Evolutionary conservation across 1,140 invertebrate species (phyloP), one percentile per base, ranked within the genome.

Genomic region (Orius insidiosus): DNA sequence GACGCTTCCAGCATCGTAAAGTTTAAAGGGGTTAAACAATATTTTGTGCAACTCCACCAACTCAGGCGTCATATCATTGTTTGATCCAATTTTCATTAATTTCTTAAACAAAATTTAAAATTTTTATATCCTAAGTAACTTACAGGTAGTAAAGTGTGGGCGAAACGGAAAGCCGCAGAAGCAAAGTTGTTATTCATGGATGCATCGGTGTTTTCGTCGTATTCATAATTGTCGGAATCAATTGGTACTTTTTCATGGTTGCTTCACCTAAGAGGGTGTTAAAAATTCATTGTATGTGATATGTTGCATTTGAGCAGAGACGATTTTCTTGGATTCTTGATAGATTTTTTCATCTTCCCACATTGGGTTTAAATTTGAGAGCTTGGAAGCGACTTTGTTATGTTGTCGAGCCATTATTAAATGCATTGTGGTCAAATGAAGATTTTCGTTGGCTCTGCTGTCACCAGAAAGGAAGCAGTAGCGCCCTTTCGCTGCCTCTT

Each of bases 101-200:
- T 36, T 11, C 14, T 36, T 4, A 15, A n/a, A 36, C 3, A 3
- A 4, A 3, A n/a, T 36, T 36, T 36, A 36, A n/a, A n/a, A n/a
- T 36, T 11, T 36, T 11, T 11, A 36, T n/a, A 5, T 36, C 3
- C 9, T 36, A 4, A n/a, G 34, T 16, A 14, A 56, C 57, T 65
- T 60, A 72, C 67, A 53, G 78, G 75, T 45, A 90, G 59, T 3
- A 90, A 59, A 0, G 85, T 88, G 56, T 96, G 92, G 0, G 88
- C 92, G 58, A 96, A 96, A 46, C 88, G 66, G 56, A 87, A 92
- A 1, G 82, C 89, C 2, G 90, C 78, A 0, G 86, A 71, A 0
- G 93, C 82, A 68, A 98, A 98, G 55, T 75, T 77, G 63, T 97
- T 96, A 1, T 84, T 75, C 45, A 97, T 77, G 0, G 75, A 71